Percentiles rank a stretch among this genome's conserved stretches.
phyloP scores from a whole-genome alignment of 2,888 invertebrate genomes.

The Oscheius myriophilus region DNA sequence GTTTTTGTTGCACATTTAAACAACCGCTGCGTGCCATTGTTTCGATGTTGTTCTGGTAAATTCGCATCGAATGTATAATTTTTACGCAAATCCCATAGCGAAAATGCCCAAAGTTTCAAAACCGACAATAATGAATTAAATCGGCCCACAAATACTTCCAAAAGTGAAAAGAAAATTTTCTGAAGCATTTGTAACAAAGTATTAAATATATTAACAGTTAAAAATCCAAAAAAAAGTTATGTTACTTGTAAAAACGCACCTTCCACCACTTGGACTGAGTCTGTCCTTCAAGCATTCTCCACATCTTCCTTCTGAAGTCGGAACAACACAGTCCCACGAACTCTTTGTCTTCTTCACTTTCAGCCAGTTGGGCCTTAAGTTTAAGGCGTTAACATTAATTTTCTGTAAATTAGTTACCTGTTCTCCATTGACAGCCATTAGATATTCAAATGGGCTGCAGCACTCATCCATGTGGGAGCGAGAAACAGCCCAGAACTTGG shows the following conservation, averaged over 20 bases:
- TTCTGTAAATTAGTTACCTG: neutral
- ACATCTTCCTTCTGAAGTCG: constrained; percentile 61
- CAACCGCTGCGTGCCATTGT: too few relatives aligned
- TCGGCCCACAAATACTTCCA: too few relatives aligned
- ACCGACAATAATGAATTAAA: too few relatives aligned
- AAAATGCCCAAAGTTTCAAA: too few relatives aligned
- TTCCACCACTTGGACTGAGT: constrained; percentile 68
- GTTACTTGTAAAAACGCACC: constrained; percentile 33
- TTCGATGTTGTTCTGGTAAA: too few relatives aligned
- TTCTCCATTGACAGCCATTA: neutral
- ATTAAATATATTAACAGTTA: too few relatives aligned
- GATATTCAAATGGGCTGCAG: constrained; percentile 62
- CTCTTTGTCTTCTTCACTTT: constrained; percentile 64
- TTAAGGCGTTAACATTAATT: neutral
- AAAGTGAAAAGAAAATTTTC: too few relatives aligned
- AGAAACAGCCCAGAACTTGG: constrained; percentile 67
- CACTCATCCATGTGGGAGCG: constrained; percentile 68
- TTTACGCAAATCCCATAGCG: too few relatives aligned
- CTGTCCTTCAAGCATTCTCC: constrained; percentile 67
- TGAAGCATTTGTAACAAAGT: too few relatives aligned
- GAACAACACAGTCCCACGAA: constrained; percentile 67
- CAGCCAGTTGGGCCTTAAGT: neutral
- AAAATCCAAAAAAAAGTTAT: too few relatives aligned
- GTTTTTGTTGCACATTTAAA: too few relatives aligned
- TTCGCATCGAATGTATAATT: too few relatives aligned